Conservation (phyloP, 2,888 invertebrate species). For the Myopa testacea region DNA sequence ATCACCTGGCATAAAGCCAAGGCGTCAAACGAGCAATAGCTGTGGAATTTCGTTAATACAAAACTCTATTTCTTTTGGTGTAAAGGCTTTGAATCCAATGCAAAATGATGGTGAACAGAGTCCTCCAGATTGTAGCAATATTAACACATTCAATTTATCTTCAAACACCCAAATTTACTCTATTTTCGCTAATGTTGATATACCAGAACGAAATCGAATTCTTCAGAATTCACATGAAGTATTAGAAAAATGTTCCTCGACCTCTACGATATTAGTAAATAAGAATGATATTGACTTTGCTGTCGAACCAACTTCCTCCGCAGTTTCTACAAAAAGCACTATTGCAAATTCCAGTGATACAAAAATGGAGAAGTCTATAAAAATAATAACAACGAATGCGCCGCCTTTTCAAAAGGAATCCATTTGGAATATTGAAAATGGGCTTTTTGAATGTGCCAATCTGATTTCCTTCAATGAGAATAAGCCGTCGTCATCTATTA, state of each 20-base stretch:
- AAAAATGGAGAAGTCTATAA: not conserved
- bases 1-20: constrained; percentile 88
- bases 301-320: not conserved
- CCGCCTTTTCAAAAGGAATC: not conserved
- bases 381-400: not conserved
- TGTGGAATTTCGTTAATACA: constrained; percentile 49
- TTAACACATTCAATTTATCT: constrained; percentile 31
- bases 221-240: constrained; percentile 48
- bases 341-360: not conserved
- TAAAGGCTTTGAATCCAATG: constrained; percentile 39
- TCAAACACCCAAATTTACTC: constrained; percentile 60
- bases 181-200: constrained; percentile 66
- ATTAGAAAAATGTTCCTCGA: not conserved
- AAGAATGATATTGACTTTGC: not conserved
- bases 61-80: constrained; percentile 53
- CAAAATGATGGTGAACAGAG: constrained; percentile 54
- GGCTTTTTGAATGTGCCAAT: constrained; percentile 2
- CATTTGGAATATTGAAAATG: not conserved
- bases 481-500: constrained; percentile 55
- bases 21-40: constrained; percentile 65
- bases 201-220: constrained; percentile 62
- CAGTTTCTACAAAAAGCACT: not conserved
- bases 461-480: not conserved
- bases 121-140: constrained; percentile 49
- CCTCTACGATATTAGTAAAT: not conserved